phyloP scores from a whole-genome alignment of 2,113 vertebrate species.

The zebrafish (Danio rerio) region GRCz12tu NC_133191.1:34264001-34264500 shows the following conservation, averaged over 20 bases:
- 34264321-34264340: slow-evolving; percentile 38
- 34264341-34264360: slow-evolving; percentile 16
- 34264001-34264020: not conserved
- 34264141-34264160: slow-evolving; percentile 9
- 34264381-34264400: slow-evolving; percentile 38
- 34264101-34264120: not conserved
- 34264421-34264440: slow-evolving; percentile 16
- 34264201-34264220: slow-evolving; percentile 30
- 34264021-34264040: not conserved
- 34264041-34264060: not conserved
- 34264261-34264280: slow-evolving; percentile 25
- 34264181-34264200: slow-evolving; percentile 46
- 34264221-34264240: slow-evolving; percentile 30
- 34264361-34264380: not conserved
- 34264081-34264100: slow-evolving; percentile 34
- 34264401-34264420: slow-evolving; percentile 37
- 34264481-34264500: not conserved
- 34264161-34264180: slow-evolving; percentile 13
- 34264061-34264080: slow-evolving; percentile 10
- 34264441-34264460: slow-evolving; percentile 18
- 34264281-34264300: slow-evolving; percentile 29
- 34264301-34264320: slow-evolving; percentile 31
- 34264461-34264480: not conserved
- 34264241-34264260: not conserved
- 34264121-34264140: slow-evolving; percentile 7